Percentiles rank a stretch among this genome's conserved stretches.
Evolutionary conservation across 2,113 vertebrate genomes (phyloP).

Genomic region (Lasiurus cinereus): DNA sequence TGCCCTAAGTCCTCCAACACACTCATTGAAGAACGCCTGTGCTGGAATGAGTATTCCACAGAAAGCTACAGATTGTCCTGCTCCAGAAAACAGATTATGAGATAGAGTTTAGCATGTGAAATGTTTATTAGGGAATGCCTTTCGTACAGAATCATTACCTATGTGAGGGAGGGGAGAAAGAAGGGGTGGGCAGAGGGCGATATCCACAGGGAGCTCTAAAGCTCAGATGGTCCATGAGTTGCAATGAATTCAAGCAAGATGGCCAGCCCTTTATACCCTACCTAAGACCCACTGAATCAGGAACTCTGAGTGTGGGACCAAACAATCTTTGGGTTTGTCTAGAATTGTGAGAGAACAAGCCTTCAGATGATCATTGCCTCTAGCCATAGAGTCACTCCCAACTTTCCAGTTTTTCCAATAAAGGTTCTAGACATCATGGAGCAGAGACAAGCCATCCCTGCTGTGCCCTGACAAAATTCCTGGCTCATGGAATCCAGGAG

Average conservation of each 20-base stretch:
- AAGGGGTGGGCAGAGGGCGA: not conserved
- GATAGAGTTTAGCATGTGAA: not conserved
- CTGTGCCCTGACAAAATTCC: not conserved
- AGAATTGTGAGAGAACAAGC: not conserved
- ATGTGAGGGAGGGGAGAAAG: not conserved
- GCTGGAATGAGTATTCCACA: not conserved
- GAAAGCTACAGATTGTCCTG: not conserved
- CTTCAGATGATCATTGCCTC: not conserved
- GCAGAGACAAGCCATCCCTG: not conserved
- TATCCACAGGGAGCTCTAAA: not conserved
- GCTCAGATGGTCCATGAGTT: not conserved
- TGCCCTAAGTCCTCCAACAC: not conserved
- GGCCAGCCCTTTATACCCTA: not conserved
- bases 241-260: not conserved
- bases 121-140: not conserved
- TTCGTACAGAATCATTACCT: not conserved
- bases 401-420: not conserved
- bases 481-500: not conserved
- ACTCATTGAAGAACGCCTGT: not conserved
- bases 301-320: no score
- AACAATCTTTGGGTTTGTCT: not conserved
- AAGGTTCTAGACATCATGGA: not conserved
- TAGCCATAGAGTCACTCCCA: not conserved
- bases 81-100: not conserved
- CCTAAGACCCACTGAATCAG: not conserved